Percentiles rank a stretch among this genome's conserved stretches.
Conservation (phyloP, 2,888 invertebrate genomes). For the Gari tellinella region DNA sequence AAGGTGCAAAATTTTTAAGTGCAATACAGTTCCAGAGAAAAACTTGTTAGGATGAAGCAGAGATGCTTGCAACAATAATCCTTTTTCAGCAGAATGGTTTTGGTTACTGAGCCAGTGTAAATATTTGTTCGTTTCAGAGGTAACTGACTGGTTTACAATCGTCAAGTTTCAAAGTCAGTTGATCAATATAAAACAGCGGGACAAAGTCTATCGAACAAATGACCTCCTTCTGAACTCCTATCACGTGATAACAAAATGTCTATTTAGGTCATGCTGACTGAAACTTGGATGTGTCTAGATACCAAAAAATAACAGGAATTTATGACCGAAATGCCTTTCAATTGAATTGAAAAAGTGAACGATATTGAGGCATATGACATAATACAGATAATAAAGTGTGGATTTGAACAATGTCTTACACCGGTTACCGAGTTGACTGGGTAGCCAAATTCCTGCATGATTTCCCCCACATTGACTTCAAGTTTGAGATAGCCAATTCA, state of each 20-base stretch:
- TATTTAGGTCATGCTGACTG: constrained; percentile 20
- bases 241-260: constrained; percentile 67
- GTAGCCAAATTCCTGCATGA: constrained; percentile 94
- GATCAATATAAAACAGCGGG: too few species aligned
- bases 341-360: too few species aligned
- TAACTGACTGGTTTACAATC: constrained; percentile 51
- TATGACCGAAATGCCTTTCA: too few species aligned
- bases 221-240: neutral
- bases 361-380: too few species aligned
- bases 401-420: neutral
- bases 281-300: neutral
- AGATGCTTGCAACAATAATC: neutral
- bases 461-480: constrained; percentile 96
- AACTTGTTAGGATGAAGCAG: too few species aligned
- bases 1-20: too few species aligned
- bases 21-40: too few species aligned
- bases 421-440: constrained; percentile 59
- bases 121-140: constrained; percentile 60
- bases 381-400: too few species aligned
- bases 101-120: constrained; percentile 18
- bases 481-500: constrained; percentile 94
- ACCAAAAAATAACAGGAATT: neutral
- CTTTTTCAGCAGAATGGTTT: neutral
- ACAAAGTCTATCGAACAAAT: constrained; percentile 1
- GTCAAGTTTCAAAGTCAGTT: too few species aligned